A percentile compares a stretch with the other conserved stretches of the same genome.
phyloP scores from a whole-genome alignment of 35 echinoderm and acorn worm species.

The Chiridota heheva region DNA sequence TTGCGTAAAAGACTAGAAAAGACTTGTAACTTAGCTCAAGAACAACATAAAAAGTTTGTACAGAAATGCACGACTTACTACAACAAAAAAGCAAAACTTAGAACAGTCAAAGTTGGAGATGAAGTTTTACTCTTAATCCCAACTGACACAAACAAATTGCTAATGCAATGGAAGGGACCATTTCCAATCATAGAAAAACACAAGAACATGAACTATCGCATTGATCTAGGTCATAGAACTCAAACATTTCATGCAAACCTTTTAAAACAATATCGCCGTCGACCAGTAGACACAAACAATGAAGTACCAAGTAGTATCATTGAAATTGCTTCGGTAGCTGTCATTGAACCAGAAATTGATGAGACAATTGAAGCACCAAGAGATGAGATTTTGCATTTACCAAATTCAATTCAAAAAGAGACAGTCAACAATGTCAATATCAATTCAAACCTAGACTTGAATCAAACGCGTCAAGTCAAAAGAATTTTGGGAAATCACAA shows the following conservation, averaged over 20 bases:
- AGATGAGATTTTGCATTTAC: slow-evolving; percentile 8
- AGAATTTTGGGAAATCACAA: not conserved
- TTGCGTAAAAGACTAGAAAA: slow-evolving; percentile 37
- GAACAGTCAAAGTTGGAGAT: slow-evolving; percentile 39
- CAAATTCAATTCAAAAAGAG: not conserved
- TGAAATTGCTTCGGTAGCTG: too few relatives aligned
- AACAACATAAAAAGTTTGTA: slow-evolving; percentile 37
- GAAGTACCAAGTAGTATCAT: too few relatives aligned
- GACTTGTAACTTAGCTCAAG: slow-evolving; percentile 32
- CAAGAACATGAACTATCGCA: slow-evolving; percentile 20
- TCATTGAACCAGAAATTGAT: too few relatives aligned
- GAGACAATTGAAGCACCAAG: too few relatives aligned
- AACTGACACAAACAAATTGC: slow-evolving; percentile 26
- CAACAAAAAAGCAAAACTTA: slow-evolving; percentile 14
- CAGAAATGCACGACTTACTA: slow-evolving; percentile 38
- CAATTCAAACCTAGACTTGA: not conserved
- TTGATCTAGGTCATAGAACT: not conserved
- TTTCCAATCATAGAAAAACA: slow-evolving; percentile 15
- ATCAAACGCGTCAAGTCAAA: not conserved
- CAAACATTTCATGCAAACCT: slow-evolving; percentile 43
- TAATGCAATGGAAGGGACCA: slow-evolving; percentile 52
- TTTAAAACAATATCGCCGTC: slow-evolving; percentile 16
- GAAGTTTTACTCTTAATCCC: slow-evolving; percentile 59
- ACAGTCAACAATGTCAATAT: not conserved
- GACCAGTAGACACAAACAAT: not conserved